phyloP scores from a whole-genome alignment of 2,888 invertebrate species.

The Apamea monoglypha region DNA sequence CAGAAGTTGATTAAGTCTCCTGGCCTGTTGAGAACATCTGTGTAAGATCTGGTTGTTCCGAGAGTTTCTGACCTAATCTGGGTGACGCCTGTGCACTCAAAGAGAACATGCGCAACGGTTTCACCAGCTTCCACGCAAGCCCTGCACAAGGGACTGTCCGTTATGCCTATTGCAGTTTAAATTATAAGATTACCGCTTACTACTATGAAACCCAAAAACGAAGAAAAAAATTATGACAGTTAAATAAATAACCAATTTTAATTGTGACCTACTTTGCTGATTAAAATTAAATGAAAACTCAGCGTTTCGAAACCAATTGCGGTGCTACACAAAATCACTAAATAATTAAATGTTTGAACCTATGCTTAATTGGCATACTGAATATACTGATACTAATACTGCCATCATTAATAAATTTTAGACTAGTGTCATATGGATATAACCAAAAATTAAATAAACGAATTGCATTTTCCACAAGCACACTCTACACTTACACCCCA shows the following conservation, averaged over 20 bases:
- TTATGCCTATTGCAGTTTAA: too few species aligned
- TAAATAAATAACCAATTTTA: background rate
- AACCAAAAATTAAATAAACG: background rate
- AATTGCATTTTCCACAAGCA: background rate
- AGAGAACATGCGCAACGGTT: too few species aligned
- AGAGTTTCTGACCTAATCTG: too few species aligned
- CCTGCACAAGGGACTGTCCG: too few species aligned
- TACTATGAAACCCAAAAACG: background rate
- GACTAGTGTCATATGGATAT: conserved; percentile 7
- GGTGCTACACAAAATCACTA: background rate
- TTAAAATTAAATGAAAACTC: conserved; percentile 23
- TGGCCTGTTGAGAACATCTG: too few species aligned
- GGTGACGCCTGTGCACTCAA: too few species aligned
- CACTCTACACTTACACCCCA: too few species aligned
- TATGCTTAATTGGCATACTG: conserved; percentile 24
- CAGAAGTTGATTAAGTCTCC: too few species aligned
- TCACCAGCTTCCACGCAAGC: too few species aligned
- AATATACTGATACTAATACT: conserved; percentile 1
- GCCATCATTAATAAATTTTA: background rate
- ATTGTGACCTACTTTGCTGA: background rate
- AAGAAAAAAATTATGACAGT: background rate
- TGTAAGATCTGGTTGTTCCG: too few species aligned
- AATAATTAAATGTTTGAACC: conserved; percentile 30
- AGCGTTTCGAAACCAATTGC: conserved; percentile 17
- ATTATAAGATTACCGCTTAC: too few species aligned